phyloP scores from a whole-genome alignment of 2,888 invertebrate genomes.

The Eristalis intricaria region DNA sequence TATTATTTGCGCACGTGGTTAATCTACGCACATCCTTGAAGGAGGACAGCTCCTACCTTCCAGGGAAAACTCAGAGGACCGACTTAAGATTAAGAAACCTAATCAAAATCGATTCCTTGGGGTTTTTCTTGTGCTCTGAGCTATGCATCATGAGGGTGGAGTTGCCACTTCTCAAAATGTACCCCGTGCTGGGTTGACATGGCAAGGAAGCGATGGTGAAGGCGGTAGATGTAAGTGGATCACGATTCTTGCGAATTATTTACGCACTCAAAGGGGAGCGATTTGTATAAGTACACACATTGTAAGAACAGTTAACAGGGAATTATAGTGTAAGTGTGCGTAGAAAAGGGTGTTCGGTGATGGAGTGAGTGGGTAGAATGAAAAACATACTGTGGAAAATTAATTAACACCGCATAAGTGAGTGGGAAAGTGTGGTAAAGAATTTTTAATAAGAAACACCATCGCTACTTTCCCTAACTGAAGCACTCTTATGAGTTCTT shows the following conservation, averaged over 20 bases:
- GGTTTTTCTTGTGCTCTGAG: conserved; percentile 21
- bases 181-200: not conserved
- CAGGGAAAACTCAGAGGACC: conserved; percentile 1
- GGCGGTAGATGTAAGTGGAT: conserved; percentile 54
- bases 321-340: conserved; percentile 49
- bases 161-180: not conserved
- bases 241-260: conserved; percentile 66
- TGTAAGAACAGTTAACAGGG: conserved; percentile 61
- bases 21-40: conserved; percentile 67
- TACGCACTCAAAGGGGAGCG: conserved; percentile 67
- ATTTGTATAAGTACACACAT: conserved; percentile 55
- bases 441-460: conserved; percentile 53
- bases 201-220: not conserved
- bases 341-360: not conserved
- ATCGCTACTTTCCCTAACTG: not conserved
- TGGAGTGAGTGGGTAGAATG: not conserved
- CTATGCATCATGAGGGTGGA: not conserved
- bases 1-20: conserved; percentile 71
- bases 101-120: conserved; percentile 71
- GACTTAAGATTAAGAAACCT: conserved; percentile 68
- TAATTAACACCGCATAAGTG: conserved; percentile 67
- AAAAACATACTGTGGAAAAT: conserved; percentile 64
- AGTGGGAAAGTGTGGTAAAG: conserved; percentile 49
- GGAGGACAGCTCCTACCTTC: conserved; percentile 1
- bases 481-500: conserved; percentile 2